Evolutionary conservation across 1,140 invertebrate species (phyloP).

Genomic region (Arctopsyche grandis): DNA sequence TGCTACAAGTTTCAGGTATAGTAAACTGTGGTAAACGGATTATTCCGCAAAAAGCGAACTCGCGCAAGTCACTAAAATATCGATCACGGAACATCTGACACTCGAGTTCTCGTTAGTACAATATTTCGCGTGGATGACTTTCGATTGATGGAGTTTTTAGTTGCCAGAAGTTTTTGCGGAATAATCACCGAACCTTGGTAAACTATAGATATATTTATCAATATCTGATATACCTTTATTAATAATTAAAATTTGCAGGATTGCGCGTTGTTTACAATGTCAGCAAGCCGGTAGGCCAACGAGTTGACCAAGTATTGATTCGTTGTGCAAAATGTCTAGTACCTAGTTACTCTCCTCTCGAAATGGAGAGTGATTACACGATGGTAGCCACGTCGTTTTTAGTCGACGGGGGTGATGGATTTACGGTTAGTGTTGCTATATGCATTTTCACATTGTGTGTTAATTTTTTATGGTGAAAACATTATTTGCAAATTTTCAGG

Average conservation of each 20-base stretch:
- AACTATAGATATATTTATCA: too few relatives aligned
- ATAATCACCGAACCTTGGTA: too few relatives aligned
- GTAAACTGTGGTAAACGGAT: too few relatives aligned
- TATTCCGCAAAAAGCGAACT: too few relatives aligned
- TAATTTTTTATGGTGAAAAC: neutral
- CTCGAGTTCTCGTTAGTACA: too few relatives aligned
- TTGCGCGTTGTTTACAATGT: conserved; percentile 62
- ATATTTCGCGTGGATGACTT: too few relatives aligned
- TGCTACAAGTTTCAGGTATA: conserved; percentile 66
- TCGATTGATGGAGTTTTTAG: too few relatives aligned
- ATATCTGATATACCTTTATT: too few relatives aligned
- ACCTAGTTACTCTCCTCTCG: conserved; percentile 67
- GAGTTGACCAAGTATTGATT: conserved; percentile 66
- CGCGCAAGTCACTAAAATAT: too few relatives aligned
- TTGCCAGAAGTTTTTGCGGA: too few relatives aligned
- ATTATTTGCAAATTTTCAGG: conserved; percentile 22
- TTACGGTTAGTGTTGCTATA: conserved; percentile 53
- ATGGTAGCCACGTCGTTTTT: conserved; percentile 69
- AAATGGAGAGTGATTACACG: conserved; percentile 65
- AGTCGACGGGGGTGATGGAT: conserved; percentile 71
- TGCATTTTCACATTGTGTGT: neutral
- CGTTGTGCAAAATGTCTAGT: conserved; percentile 71
- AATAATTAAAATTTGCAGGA: conserved; percentile 50
- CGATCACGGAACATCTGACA: too few relatives aligned
- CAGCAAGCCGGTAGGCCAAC: conserved; percentile 63